Base-by-base conservation (phyloP, 2,888 invertebrate species). In the Megamerina dolium region DNA sequence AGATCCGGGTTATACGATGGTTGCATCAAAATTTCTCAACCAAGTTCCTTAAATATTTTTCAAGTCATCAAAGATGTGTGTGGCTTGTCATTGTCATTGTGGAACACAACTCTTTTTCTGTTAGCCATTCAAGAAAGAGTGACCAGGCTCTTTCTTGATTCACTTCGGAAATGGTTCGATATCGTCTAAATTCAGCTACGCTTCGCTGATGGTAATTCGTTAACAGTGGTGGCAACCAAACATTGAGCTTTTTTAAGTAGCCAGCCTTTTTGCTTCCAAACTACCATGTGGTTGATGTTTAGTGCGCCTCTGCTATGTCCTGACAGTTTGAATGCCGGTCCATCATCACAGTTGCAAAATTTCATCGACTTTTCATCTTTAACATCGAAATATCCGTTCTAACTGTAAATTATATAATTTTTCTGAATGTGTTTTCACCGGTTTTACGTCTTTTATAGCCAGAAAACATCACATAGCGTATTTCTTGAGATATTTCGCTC, bases 401-500 rank as follows among this genome's bases (percentile, higher is more conserved):
- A 6, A 23, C 23, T 23, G 23, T 23, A n/a, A n/a, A n/a, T n/a
- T n/a, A n/a, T n/a, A 33, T 9, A 33, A 33, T 12, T 33, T 33
- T 16, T 33, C 9, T 16, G 33, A 6, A 12, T 14, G n/a, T 5
- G 5, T 35, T 35, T 35, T 12, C 19, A 4, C 8, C 17, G 9
- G 32, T 16, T 16, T 32, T 9, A 9, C 10, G 9, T 10, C 18
- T 35, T 33, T 33, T 33, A 35, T 19, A 6, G 20, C 19, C 5
- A 19, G 13, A 35, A 35, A 35, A 13, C 21, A 19, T 20, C 21
- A 20, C 21, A 35, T 35, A 35, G 21, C 13, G 21, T 26, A 38
- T 38, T 38, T 38, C 30, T 38, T 38, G 30, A 38, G 17, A 38
- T 38, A 38, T 29, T 38, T 38, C 31, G 30, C 30, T 27, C 18